Base-by-base conservation (phyloP, 2,797 vertebrate genomes). In the Ctenochaetus hawaiiensis region DNA sequence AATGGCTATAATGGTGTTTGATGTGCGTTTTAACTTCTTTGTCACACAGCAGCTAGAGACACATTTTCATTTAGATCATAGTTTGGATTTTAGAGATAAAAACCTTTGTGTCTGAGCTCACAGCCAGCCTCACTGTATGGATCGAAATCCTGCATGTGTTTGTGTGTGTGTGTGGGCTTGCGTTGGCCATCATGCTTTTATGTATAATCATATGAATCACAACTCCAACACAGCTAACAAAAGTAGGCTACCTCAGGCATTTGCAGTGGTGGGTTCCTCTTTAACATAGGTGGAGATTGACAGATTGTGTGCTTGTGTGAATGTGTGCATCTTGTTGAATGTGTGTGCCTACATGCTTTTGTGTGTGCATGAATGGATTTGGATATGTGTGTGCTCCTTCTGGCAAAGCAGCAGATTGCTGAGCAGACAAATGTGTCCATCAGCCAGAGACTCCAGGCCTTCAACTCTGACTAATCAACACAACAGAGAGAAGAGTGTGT, bases 351-450 rank as follows among this genome's bases (percentile, higher is more conserved):
- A 7, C 30, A 34, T 34, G 30, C 30, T 34, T 34, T 34, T 34
- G 54, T 70, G 63, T 84, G 47, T 75, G 52, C 64, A 49, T 58
- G 41, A 41, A 49, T 61, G 63, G 65, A 26, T 49, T 34, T 2
- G n/a, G 11, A 41, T 44, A 34, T 81, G 65, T 73, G 63, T 80
- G 65, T 45, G 59, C 67, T 65, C 75, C 82, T 88, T 78, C 79
- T 67, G 82, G 87, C 82, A 18, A 39, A 73, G 68, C 65, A 74
- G 89, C 82, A 89, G 87, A 92, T 86, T 91, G 92, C 92, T 93
- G 91, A 94, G 86, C 78, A 85, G 83, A 90, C 91, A 93, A 91
- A 93, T 84, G 81, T 90, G 88, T 92, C 91, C 85, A 86, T 93
- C 91, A 91, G 82, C 76, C 45, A 81, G 64, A 88, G 74, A 85